Evolutionary conservation across 1,140 invertebrate genomes (phyloP).

Genomic region (Heliothis virescens): DNA sequence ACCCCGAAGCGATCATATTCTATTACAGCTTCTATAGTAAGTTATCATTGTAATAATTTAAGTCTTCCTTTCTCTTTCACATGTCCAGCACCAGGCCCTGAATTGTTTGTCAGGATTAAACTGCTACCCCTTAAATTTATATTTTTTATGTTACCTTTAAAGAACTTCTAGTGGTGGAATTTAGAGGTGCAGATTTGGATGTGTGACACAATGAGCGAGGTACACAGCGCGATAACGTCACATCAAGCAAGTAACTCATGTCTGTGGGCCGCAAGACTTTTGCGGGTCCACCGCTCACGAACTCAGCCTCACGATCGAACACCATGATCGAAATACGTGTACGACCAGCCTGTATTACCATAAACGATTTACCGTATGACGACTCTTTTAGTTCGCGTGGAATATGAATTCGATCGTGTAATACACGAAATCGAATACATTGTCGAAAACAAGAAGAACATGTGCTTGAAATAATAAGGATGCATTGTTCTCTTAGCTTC

Average conservation of each 20-base stretch:
- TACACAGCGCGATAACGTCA: conserved; percentile 62
- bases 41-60: conserved; percentile 39
- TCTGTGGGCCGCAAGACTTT: conserved; percentile 54
- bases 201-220: conserved; percentile 2
- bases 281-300: conserved; percentile 71
- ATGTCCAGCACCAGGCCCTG: not conserved
- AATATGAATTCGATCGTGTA: conserved; percentile 80
- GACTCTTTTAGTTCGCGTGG: conserved; percentile 79
- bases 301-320: conserved; percentile 75
- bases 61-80: conserved; percentile 14
- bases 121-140: not conserved
- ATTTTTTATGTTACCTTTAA: not conserved
- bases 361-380: conserved; percentile 82
- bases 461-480: conserved; percentile 66
- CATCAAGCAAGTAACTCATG: conserved; percentile 70
- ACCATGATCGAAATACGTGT: conserved; percentile 78
- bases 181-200: conserved; percentile 4
- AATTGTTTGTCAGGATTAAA: not conserved
- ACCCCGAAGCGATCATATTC: conserved; percentile 45
- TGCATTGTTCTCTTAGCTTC: conserved; percentile 62
- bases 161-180: not conserved
- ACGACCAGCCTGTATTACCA: conserved; percentile 76
- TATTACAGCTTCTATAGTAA: conserved; percentile 30
- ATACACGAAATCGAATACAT: conserved; percentile 79
- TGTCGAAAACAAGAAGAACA: conserved; percentile 69